Evolutionary conservation across 2,797 vertebrate species (phyloP).

Genomic region (Passerculus sandwichensis): DNA sequence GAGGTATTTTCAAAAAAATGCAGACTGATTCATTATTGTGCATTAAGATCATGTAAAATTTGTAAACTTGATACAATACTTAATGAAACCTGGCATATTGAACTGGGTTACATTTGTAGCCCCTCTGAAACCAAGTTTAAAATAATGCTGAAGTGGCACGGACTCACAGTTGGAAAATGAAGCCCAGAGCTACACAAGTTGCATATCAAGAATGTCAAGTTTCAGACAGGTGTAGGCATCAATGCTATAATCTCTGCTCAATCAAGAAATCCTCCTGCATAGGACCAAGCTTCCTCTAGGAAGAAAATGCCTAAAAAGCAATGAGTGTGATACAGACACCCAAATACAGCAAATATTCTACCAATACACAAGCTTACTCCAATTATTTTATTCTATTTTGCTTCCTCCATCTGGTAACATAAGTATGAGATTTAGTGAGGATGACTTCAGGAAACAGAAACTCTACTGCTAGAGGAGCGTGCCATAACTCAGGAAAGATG

Average conservation of each 20-base stretch:
- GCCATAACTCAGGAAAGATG: rapidly evolving
- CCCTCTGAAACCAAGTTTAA: background rate
- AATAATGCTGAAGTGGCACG: background rate
- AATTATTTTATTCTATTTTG: background rate
- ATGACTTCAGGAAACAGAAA: background rate
- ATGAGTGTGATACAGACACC: background rate
- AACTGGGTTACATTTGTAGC: background rate
- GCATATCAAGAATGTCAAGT: background rate
- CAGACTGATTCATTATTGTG: background rate
- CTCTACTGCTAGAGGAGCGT: background rate
- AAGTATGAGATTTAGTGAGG: background rate
- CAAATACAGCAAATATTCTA: background rate
- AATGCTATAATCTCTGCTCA: background rate
- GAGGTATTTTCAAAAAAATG: background rate
- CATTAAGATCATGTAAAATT: background rate
- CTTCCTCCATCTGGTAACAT: background rate
- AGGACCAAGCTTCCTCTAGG: background rate
- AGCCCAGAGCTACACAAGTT: background rate
- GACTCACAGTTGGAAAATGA: background rate
- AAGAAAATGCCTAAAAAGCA: background rate
- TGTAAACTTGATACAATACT: background rate
- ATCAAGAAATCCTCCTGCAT: background rate
- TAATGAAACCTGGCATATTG: background rate
- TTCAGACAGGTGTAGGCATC: background rate
- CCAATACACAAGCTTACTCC: background rate